Conservation (phyloP, 2,888 invertebrate genomes). For the Eristalis pertinax region DNA sequence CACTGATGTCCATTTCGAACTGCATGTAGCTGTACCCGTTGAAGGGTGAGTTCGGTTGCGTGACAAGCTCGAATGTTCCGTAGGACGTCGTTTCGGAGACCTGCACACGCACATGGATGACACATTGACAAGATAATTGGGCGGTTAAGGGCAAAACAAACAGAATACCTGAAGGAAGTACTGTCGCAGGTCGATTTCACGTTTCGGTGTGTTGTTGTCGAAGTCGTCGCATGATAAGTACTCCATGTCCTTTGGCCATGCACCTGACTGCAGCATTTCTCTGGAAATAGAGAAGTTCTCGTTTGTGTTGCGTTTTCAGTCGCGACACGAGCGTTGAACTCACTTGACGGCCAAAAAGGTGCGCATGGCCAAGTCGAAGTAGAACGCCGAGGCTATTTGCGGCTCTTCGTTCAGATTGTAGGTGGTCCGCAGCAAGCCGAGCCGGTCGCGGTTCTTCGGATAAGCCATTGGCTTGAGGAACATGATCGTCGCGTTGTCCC, state of each 20-base stretch:
- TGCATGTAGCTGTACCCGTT: constrained; percentile 90
- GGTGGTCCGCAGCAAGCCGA: constrained; percentile 87
- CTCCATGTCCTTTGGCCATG: constrained; percentile 88
- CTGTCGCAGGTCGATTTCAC: constrained; percentile 87
- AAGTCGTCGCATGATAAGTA: constrained; percentile 91
- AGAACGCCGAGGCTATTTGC: constrained; percentile 91
- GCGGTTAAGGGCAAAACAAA: constrained; percentile 7
- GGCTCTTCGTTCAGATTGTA: constrained; percentile 88
- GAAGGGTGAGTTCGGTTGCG: constrained; percentile 83
- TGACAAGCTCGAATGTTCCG: constrained; percentile 85
- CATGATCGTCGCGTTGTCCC: constrained; percentile 89
- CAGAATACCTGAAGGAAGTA: constrained; percentile 85
- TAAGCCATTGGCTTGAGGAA: constrained; percentile 88
- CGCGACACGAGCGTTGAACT: constrained; percentile 74
- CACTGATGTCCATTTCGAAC: constrained; percentile 87
- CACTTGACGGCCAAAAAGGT: constrained; percentile 89
- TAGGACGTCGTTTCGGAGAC: constrained; percentile 86
- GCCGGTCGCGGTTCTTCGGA: constrained; percentile 86
- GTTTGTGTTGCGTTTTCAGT: background rate
- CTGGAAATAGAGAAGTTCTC: constrained; percentile 79
- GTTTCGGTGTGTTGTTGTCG: constrained; percentile 88
- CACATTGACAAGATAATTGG: constrained; percentile 38
- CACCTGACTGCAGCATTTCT: constrained; percentile 87
- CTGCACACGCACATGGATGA: constrained; percentile 77
- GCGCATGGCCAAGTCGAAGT: constrained; percentile 91